Evolutionary conservation across 2,113 vertebrate genomes (phyloP).

Genomic region (Megatriorchis doriae): DNA sequence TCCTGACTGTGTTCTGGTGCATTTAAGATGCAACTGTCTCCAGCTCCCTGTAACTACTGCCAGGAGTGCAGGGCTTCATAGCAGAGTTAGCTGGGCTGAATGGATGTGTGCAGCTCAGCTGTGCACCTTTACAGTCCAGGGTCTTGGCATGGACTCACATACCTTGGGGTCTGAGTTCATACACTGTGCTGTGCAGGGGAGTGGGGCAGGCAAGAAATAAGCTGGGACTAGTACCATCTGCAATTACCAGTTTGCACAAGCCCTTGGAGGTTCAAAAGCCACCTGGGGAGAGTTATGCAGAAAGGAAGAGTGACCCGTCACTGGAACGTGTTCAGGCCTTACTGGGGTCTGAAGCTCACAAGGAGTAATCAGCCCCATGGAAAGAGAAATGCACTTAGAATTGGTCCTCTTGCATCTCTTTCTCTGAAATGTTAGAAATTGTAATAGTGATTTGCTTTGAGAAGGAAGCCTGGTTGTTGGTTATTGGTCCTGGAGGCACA

Average conservation of each 20-base stretch:
- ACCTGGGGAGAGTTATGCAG: accelerated
- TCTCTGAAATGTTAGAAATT: neutral
- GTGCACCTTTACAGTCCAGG: neutral
- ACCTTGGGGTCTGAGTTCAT: neutral
- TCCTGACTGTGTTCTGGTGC: neutral
- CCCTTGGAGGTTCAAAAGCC: neutral
- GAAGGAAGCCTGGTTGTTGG: neutral
- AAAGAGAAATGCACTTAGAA: neutral
- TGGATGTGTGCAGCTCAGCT: neutral
- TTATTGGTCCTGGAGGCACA: neutral
- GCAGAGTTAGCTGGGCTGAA: neutral
- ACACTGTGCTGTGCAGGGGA: neutral
- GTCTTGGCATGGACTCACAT: neutral
- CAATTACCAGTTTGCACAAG: neutral
- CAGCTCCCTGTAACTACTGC: neutral
- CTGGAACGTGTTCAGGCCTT: neutral
- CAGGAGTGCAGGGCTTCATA: neutral
- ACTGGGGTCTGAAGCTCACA: neutral
- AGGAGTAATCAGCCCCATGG: neutral
- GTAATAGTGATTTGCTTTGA: neutral
- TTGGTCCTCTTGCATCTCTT: neutral
- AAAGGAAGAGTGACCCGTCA: neutral
- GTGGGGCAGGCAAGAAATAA: neutral
- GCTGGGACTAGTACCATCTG: neutral
- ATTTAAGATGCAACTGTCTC: neutral